Evolutionary conservation across 1,140 invertebrate genomes (phyloP).

Genomic region (Teleopsis dalmanni): DNA sequence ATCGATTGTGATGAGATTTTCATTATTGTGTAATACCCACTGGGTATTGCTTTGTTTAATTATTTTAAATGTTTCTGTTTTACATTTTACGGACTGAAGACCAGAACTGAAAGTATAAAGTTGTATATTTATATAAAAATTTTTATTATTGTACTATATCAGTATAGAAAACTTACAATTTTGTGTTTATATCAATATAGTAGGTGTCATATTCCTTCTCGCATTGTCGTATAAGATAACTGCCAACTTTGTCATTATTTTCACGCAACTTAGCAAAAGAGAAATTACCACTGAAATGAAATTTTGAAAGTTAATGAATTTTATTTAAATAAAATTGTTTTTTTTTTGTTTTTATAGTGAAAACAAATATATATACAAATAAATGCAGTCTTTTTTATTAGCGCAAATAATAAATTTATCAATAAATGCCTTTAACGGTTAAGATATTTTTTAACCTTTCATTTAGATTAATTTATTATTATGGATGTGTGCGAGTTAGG

Average conservation of each 20-base stretch:
- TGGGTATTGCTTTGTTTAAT: constrained; percentile 29
- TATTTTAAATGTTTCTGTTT: constrained; percentile 64
- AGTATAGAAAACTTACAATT: constrained; percentile 42
- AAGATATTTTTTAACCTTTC: too few species aligned
- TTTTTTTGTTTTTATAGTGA: constrained; percentile 6
- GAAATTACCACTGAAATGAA: constrained; percentile 61
- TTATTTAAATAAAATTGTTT: constrained; percentile 1
- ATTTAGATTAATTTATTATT: too few species aligned
- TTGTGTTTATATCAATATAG: constrained; percentile 71
- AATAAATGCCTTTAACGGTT: too few species aligned
- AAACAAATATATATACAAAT: neutral
- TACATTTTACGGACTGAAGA: constrained; percentile 42
- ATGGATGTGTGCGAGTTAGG: too few species aligned
- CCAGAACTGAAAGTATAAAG: neutral
- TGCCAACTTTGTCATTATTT: constrained; percentile 65
- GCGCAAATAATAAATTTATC: too few species aligned
- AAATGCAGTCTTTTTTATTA: too few species aligned
- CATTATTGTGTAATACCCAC: constrained; percentile 25
- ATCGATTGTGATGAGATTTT: constrained; percentile 18
- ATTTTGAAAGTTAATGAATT: constrained; percentile 9
- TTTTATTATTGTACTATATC: neutral
- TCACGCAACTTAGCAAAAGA: constrained; percentile 74
- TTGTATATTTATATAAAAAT: neutral
- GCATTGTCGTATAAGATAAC: constrained; percentile 74
- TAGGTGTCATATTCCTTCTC: constrained; percentile 67